These are phyloP conservation scores for Nezara viridula DNA, from an alignment of 2,888 invertebrate genomes.

Conservation along the genomic window DNA sequence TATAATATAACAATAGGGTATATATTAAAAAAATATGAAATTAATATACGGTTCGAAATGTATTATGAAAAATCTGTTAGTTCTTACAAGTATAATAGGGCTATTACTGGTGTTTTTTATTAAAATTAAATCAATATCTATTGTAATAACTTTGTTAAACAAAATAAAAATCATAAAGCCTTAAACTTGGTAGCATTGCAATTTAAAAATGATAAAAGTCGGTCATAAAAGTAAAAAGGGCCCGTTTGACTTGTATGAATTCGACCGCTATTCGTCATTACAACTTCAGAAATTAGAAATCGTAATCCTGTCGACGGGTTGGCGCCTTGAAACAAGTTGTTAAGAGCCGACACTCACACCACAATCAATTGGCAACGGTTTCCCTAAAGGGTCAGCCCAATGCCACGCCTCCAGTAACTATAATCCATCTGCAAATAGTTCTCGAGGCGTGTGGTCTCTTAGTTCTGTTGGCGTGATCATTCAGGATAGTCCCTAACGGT, in stretches of 20 bases:
- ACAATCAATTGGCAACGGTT: slow-evolving; percentile 15
- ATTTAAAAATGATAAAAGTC: too few relatives aligned
- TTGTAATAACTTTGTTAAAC: too few relatives aligned
- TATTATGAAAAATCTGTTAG: too few relatives aligned
- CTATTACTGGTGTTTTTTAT: too few relatives aligned
- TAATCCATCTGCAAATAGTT: slow-evolving; percentile 32
- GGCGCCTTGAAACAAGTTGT: background rate
- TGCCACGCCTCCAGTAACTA: background rate
- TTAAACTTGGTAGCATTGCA: too few relatives aligned
- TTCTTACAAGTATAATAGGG: too few relatives aligned
- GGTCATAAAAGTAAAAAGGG: too few relatives aligned
- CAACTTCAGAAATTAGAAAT: background rate
- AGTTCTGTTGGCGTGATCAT: background rate
- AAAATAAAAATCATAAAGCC: too few relatives aligned
- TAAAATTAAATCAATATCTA: too few relatives aligned
- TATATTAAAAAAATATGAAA: too few relatives aligned
- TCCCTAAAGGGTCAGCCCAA: slow-evolving; percentile 6
- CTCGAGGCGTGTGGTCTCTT: slow-evolving; percentile 4
- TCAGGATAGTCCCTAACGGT: background rate
- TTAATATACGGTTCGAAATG: too few relatives aligned
- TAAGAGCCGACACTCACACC: background rate
- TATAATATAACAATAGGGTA: too few relatives aligned
- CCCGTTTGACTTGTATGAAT: background rate
- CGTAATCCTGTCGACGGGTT: background rate
- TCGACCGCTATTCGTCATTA: background rate